These are phyloP conservation scores for Lacanobia oleracea DNA, from an alignment of 2,888 invertebrate genomes.

Conservation along the genomic window DNA sequence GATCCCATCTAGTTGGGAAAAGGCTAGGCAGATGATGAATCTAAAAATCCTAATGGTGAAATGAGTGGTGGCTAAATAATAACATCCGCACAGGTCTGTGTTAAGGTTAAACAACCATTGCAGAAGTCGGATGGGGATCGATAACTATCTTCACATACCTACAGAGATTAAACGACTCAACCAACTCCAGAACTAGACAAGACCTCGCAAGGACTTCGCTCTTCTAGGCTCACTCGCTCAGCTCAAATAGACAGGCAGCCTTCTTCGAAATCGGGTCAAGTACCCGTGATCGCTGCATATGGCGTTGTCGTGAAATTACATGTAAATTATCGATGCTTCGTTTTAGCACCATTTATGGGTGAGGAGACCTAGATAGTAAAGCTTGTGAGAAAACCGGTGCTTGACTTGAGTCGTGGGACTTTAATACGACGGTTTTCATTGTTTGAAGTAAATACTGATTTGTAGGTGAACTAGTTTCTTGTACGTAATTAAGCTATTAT, in stretches of 20 bases:
- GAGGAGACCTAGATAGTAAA: constrained; percentile 63
- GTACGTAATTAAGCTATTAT: not conserved
- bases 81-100: too few species aligned
- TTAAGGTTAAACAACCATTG: too few species aligned
- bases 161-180: not conserved
- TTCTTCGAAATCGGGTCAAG: constrained; percentile 78
- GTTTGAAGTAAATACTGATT: constrained; percentile 33
- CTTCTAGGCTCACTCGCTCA: not conserved
- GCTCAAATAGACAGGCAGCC: constrained; percentile 33
- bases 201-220: not conserved
- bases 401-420: constrained; percentile 36
- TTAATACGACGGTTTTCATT: constrained; percentile 27
- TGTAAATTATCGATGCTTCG: constrained; percentile 78
- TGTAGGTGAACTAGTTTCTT: constrained; percentile 20
- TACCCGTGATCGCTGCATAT: constrained; percentile 70
- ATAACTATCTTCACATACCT: too few species aligned
- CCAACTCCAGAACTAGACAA: not conserved
- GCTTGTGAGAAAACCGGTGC: constrained; percentile 58
- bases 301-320: constrained; percentile 80
- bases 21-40: too few species aligned
- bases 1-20: too few species aligned
- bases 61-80: too few species aligned
- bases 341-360: constrained; percentile 74
- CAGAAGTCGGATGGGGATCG: too few species aligned
- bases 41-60: too few species aligned